Evolutionary conservation across 2,888 invertebrate genomes (phyloP).

Genomic region (Aporophyla lueneburgensis): DNA sequence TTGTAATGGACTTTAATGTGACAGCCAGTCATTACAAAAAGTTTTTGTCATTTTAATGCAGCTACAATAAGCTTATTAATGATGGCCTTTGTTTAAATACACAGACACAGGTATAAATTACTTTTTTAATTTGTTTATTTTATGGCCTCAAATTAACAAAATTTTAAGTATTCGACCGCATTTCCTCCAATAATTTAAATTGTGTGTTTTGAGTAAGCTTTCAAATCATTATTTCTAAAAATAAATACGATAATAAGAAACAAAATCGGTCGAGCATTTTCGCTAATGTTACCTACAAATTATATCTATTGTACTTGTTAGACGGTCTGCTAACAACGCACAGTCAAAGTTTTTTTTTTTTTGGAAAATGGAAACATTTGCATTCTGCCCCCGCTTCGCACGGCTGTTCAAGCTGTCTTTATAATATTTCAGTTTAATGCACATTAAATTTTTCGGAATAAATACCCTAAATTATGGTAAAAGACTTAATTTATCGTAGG

Average conservation of each 20-base stretch:
- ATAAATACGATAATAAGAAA: neutral
- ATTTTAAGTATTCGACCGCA: too few relatives aligned
- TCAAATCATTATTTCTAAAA: too few relatives aligned
- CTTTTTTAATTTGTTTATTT: neutral
- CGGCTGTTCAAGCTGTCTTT: neutral
- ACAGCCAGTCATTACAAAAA: neutral
- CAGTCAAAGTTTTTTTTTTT: neutral
- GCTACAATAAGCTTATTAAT: neutral
- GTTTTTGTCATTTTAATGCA: neutral
- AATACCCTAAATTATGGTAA: neutral
- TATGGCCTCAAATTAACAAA: neutral
- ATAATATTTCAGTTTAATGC: neutral
- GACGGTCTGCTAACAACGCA: neutral
- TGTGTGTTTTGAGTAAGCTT: too few relatives aligned
- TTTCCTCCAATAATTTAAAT: too few relatives aligned
- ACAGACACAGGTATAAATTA: neutral
- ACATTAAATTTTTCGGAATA: neutral
- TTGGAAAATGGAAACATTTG: neutral
- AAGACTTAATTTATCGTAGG: neutral
- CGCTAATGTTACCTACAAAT: neutral
- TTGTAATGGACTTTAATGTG: conserved; percentile 19
- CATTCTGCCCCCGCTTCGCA: too few relatives aligned
- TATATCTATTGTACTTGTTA: neutral
- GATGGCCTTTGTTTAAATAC: neutral
- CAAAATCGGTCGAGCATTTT: neutral